Conservation (phyloP, 2,888 invertebrate genomes). For the Augochlorella aurata region DNA sequence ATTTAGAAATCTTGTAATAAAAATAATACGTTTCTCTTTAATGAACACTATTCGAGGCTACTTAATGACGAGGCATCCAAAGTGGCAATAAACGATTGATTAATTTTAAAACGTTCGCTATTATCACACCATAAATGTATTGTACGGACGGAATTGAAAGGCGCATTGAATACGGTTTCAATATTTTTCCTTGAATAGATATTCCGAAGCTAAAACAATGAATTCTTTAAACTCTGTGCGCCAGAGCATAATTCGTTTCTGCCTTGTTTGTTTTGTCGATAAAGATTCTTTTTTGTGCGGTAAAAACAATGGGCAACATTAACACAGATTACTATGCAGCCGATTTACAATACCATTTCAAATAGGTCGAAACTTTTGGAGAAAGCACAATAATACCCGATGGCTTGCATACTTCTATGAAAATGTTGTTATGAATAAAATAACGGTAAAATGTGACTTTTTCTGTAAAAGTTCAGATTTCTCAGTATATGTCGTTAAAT, state of each 20-base stretch:
- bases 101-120: background rate
- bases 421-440: slow-evolving; percentile 38
- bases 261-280: background rate
- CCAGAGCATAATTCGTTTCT: slow-evolving; percentile 4
- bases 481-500: slow-evolving; percentile 4
- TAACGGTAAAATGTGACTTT: slow-evolving; percentile 31
- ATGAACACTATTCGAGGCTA: background rate
- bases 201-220: slow-evolving; percentile 6
- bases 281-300: slow-evolving; percentile 15
- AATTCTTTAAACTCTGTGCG: slow-evolving; percentile 12
- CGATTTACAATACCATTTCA: background rate
- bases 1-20: background rate
- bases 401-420: background rate
- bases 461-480: slow-evolving; percentile 39
- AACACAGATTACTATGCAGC: background rate
- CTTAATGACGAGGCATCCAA: background rate
- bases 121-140: background rate
- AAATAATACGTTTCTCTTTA: background rate
- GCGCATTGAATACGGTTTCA: background rate
- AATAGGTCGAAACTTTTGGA: background rate
- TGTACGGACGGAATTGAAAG: background rate
- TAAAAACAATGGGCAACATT: slow-evolving; percentile 15
- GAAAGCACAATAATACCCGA: background rate
- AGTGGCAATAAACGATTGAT: background rate
- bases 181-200: slow-evolving; percentile 6